Evolutionary conservation across 1,140 invertebrate genomes (phyloP).

Genomic region (Trachelipus rathkii): DNA sequence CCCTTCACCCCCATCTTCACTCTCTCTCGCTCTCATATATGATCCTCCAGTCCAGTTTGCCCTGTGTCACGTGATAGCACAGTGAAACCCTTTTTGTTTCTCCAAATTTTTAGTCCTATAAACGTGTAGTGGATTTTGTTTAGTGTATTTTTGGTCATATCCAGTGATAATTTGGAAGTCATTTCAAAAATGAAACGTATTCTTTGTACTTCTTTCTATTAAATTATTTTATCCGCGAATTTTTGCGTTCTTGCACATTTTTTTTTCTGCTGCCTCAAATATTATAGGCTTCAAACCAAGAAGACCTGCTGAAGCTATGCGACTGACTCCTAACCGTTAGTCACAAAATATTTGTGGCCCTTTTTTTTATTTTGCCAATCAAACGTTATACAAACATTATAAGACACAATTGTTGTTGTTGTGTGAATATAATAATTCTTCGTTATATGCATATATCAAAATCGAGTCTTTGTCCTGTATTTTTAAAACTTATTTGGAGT

Average conservation of each 20-base stretch:
- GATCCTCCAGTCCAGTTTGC: slow-evolving; percentile 5
- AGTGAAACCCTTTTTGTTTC: slow-evolving; percentile 8
- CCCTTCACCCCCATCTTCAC: background rate
- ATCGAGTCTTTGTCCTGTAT: background rate
- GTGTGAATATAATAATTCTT: background rate
- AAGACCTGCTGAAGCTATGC: no score
- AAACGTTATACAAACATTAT: no score
- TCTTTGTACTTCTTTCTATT: background rate
- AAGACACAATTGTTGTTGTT: background rate
- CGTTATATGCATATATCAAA: background rate
- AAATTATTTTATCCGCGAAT: background rate
- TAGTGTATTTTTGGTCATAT: no score
- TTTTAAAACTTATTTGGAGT: background rate
- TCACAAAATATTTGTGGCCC: no score
- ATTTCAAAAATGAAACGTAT: background rate
- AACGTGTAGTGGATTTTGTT: no score
- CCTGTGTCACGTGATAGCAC: background rate
- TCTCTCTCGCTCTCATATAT: background rate
- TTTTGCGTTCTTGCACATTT: no score
- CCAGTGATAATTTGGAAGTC: no score
- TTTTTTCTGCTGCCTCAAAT: no score
- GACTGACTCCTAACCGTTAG: no score
- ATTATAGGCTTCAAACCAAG: no score
- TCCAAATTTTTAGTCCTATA: background rate
- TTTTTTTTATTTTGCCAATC: no score